Evolutionary conservation across 92 coral and sea anemone genomes (phyloP).

Genomic region (Metridium senile): DNA sequence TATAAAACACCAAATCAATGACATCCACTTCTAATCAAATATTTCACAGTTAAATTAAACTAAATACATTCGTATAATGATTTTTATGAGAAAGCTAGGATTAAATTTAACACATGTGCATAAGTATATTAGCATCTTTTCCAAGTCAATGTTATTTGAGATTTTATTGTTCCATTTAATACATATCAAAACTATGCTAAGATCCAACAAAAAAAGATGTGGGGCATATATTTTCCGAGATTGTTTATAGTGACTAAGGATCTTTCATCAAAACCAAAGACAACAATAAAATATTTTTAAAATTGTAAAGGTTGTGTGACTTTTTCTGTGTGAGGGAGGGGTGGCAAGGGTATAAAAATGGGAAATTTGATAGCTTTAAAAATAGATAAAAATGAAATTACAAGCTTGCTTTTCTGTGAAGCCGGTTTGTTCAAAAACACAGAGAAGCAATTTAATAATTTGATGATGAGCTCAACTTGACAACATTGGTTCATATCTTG

Average conservation of each 20-base stretch:
- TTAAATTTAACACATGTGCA: not conserved
- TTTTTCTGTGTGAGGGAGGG: not conserved
- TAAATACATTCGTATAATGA: not conserved
- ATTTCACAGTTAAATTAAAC: not conserved
- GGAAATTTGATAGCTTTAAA: too few relatives aligned
- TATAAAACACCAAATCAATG: too few relatives aligned
- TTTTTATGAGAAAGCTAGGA: slow-evolving; percentile 5
- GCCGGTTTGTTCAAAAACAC: too few relatives aligned
- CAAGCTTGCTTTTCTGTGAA: too few relatives aligned
- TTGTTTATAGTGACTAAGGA: slow-evolving; percentile 1
- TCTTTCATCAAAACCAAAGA: slow-evolving; percentile 10
- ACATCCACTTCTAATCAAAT: too few relatives aligned
- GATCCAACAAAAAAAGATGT: not conserved
- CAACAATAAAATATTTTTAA: slow-evolving; percentile 8
- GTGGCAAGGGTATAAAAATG: too few relatives aligned
- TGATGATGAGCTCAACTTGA: too few relatives aligned
- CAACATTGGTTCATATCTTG: too few relatives aligned
- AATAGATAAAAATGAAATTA: too few relatives aligned
- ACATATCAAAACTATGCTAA: not conserved
- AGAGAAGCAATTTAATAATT: too few relatives aligned
- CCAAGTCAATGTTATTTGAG: not conserved
- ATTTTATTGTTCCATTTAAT: slow-evolving; percentile 6
- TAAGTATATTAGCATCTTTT: not conserved
- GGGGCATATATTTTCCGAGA: not conserved
- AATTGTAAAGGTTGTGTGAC: not conserved